Conservation (phyloP, 1,140 invertebrate species). For the Asbolus verrucosus region DNA sequence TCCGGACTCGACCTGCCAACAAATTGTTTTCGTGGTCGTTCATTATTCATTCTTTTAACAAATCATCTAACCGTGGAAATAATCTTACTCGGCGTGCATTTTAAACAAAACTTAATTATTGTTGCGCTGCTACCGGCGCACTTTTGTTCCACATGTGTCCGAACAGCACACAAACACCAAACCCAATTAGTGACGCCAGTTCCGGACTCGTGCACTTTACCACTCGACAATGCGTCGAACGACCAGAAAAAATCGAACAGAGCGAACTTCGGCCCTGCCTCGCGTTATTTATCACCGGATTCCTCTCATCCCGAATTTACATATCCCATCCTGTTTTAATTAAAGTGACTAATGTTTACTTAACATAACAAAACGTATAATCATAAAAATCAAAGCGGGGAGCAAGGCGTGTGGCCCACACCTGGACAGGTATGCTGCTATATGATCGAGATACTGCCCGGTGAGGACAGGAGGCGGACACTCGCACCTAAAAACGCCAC, state of each 20-base stretch:
- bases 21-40: constrained; percentile 55
- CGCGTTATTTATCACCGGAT: constrained; percentile 53
- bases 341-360: constrained; percentile 62
- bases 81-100: constrained; percentile 52
- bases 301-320: constrained; percentile 57
- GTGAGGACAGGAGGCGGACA: constrained; percentile 42
- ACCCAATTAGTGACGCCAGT: constrained; percentile 23
- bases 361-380: constrained; percentile 62
- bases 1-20: constrained; percentile 46
- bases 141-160: constrained; percentile 26
- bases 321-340: constrained; percentile 59
- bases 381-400: constrained; percentile 58
- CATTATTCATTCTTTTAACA: constrained; percentile 58
- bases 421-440: constrained; percentile 35
- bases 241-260: neutral
- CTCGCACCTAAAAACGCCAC: constrained; percentile 11
- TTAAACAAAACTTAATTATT: constrained; percentile 54
- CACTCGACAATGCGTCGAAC: no score
- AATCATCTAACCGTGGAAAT: constrained; percentile 57
- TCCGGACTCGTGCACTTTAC: constrained; percentile 17
- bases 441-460: constrained; percentile 5
- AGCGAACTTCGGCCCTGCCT: constrained; percentile 43
- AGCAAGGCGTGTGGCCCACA: constrained; percentile 54
- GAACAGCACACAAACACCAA: neutral
- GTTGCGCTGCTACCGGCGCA: constrained; percentile 30